Evolutionary conservation across 2,797 vertebrate genomes (phyloP).

Genomic region (Lithobates sylvaticus): DNA sequence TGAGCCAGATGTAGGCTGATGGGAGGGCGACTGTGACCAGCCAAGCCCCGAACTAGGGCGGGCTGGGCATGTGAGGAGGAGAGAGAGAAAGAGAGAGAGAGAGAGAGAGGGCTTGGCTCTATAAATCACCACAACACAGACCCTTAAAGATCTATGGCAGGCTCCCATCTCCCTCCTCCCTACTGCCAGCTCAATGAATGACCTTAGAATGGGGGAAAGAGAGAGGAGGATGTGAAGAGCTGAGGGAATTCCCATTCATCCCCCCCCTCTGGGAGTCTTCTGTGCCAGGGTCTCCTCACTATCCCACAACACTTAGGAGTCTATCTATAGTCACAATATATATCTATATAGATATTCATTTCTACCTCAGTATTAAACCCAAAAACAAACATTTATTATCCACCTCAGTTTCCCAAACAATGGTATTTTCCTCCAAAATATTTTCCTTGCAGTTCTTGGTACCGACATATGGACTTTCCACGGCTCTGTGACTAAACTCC

Average conservation of each 20-base stretch:
- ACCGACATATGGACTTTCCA: too few relatives aligned
- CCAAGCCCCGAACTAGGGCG: slow-evolving; percentile 47
- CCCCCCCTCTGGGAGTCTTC: slow-evolving; percentile 16
- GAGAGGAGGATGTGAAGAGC: slow-evolving; percentile 22
- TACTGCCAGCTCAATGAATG: slow-evolving; percentile 55
- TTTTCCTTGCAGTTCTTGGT: too few relatives aligned
- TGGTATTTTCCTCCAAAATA: too few relatives aligned
- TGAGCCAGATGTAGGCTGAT: slow-evolving; percentile 23
- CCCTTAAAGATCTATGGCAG: slow-evolving; percentile 58
- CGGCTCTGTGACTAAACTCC: too few relatives aligned
- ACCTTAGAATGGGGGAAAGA: slow-evolving; percentile 41
- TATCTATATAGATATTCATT: too few relatives aligned
- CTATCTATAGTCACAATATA: too few relatives aligned
- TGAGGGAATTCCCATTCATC: slow-evolving; percentile 46
- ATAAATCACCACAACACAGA: slow-evolving; percentile 57
- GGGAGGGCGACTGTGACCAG: slow-evolving; percentile 44
- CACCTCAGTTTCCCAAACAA: too few relatives aligned
- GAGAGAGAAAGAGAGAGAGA: slow-evolving; percentile 4
- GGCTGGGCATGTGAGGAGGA: slow-evolving; percentile 44
- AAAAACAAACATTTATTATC: too few relatives aligned
- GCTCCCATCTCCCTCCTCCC: slow-evolving; percentile 45
- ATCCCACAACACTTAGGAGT: too few relatives aligned
- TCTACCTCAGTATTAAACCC: too few relatives aligned
- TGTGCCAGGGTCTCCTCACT: background rate
- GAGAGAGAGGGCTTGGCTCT: slow-evolving; percentile 22